Percentiles rank a stretch among this genome's conserved stretches.
These are phyloP conservation scores for Phaetusa simplex DNA, from an alignment of 2,113 vertebrate genomes.

Conservation along the genomic window DNA sequence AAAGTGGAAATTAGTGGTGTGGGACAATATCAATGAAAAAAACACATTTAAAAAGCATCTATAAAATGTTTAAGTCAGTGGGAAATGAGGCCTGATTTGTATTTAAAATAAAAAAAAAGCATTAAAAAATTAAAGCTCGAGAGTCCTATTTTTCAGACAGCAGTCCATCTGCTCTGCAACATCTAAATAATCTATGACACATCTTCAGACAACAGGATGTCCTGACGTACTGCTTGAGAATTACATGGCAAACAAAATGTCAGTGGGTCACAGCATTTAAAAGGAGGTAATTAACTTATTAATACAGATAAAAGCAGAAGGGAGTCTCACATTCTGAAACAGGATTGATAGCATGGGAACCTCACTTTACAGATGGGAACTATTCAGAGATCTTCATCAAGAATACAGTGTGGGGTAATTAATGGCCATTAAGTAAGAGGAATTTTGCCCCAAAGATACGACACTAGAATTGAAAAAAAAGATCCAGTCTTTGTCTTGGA, in stretches of 20 bases:
- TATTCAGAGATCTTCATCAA: neutral
- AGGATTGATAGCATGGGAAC: neutral
- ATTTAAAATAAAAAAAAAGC: neutral
- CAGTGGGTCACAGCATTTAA: neutral
- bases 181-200: neutral
- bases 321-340: neutral
- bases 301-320: neutral
- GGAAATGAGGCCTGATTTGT: neutral
- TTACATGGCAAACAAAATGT: neutral
- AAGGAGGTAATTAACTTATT: neutral
- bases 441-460: neutral
- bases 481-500: neutral
- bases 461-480: neutral
- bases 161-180: neutral
- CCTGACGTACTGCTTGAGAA: neutral
- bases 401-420: neutral
- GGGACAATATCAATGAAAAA: neutral
- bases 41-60: neutral
- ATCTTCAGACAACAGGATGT: neutral
- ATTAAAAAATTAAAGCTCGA: neutral
- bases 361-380: neutral
- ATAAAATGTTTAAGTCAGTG: neutral
- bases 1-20: neutral
- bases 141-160: neutral
- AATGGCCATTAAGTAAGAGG: neutral